These are phyloP conservation scores for Gorsachius magnificus DNA, from an alignment of 2,797 vertebrate species.

Conservation along the genomic window DNA sequence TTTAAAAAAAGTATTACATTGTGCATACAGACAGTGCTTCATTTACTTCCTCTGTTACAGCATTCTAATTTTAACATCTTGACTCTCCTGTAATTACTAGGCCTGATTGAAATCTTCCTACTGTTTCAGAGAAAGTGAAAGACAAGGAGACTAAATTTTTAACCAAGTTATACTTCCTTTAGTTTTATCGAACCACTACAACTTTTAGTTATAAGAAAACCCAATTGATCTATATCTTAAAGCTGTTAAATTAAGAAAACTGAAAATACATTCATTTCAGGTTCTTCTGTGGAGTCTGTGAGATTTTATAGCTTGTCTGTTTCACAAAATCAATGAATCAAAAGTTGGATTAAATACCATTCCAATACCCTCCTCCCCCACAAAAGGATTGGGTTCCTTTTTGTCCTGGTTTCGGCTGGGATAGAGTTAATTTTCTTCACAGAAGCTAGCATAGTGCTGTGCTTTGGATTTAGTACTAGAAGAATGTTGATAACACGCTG, in stretches of 20 bases:
- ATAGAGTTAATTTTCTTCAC: too few relatives aligned
- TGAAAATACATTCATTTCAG: neutral
- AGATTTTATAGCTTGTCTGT: neutral
- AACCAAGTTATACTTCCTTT: neutral
- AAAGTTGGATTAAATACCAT: neutral
- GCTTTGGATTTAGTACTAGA: too few relatives aligned
- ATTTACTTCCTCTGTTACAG: neutral
- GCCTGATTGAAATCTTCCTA: neutral
- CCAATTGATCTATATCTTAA: neutral
- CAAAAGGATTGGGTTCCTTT: neutral
- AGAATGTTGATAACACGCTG: too few relatives aligned
- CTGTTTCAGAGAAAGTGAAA: neutral
- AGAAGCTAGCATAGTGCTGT: too few relatives aligned
- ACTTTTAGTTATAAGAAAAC: neutral
- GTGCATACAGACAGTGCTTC: neutral
- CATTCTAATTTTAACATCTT: neutral
- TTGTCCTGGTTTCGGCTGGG: too few relatives aligned
- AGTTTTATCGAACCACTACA: neutral
- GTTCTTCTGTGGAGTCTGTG: neutral
- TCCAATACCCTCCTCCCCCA: neutral
- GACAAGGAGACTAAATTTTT: neutral
- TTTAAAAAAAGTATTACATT: neutral
- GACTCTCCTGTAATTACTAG: neutral
- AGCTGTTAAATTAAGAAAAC: neutral
- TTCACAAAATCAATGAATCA: neutral